Conservation (phyloP, 2,888 invertebrate species). For the Drosophila vallismaia region DNA sequence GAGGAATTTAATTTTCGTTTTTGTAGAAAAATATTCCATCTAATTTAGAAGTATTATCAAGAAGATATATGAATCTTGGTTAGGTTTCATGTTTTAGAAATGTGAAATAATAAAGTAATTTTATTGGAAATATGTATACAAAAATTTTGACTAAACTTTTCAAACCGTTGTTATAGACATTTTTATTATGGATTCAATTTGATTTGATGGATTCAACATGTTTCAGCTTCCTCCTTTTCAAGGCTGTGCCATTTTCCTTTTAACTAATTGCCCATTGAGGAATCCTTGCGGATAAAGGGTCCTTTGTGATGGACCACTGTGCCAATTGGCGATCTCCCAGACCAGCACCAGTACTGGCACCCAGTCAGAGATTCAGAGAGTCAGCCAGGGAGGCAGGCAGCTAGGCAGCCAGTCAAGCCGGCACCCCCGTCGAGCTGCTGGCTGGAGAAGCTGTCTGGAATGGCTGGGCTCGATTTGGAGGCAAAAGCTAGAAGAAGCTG, state of each 20-base stretch:
- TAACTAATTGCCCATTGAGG: conserved; percentile 42
- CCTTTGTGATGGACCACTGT: conserved; percentile 59
- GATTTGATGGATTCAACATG: too few relatives aligned
- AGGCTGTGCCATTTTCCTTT: conserved; percentile 10
- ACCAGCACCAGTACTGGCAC: conserved; percentile 26
- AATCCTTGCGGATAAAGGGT: conserved; percentile 22
- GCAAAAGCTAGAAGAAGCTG: conserved; percentile 45
- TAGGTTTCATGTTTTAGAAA: too few relatives aligned
- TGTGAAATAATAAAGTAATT: too few relatives aligned
- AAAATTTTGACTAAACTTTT: too few relatives aligned
- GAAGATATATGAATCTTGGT: too few relatives aligned
- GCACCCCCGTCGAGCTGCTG: conserved; percentile 73
- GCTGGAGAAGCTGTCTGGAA: conserved; percentile 47
- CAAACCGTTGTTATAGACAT: too few relatives aligned
- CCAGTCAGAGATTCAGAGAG: conserved; percentile 20
- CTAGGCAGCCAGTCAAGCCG: conserved; percentile 34
- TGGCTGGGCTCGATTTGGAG: conserved; percentile 50
- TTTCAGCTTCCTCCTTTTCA: not conserved
- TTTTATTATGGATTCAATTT: too few relatives aligned
- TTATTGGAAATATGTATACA: too few relatives aligned
- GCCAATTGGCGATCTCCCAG: conserved; percentile 44
- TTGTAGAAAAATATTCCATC: too few relatives aligned
- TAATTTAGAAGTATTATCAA: too few relatives aligned
- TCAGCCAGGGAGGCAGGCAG: not conserved
- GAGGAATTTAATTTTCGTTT: too few relatives aligned